Evolutionary conservation across 2,797 vertebrate genomes (phyloP), one percentile per base, ranked within the genome.

Genomic region (Acanthurus leucopareius): DNA sequence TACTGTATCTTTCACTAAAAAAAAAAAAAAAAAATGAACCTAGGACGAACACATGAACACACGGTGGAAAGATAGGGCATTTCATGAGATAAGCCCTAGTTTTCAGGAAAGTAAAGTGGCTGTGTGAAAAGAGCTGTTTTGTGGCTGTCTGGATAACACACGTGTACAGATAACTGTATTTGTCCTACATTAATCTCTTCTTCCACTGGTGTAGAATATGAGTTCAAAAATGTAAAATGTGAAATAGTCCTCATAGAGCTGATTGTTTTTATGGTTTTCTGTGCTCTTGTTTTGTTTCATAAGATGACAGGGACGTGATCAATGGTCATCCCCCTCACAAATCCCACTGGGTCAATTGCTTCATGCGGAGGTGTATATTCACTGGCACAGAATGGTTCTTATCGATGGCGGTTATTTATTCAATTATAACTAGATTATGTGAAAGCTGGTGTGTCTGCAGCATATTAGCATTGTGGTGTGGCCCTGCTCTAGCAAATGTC

Each of bases 401-500:
- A 80, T 65, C 16, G 64, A 84, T 72, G 72, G 45, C 42, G 58
- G 45, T 88, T 86, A 79, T 88, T 89, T 86, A 86, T 86, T 84
- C 87, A 88, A 79, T 91, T 85, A 83, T 79, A 74, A 70, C 35
- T 45, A 75, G 71, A 83, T 91, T 79, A 80, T 85, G 61, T 77
- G 65, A 66, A 64, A 68, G 75, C 58, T 25, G 35, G 6, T 76
- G 76, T 85, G 90, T 69, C 64, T 69, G 42, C 32, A n/a, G 28
- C 61, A 44, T 79, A 79, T 85, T 78, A 86, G 71, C 79, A 71
- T 78, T 71, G 42, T 64, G 64, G 68, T 44, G 61, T 84, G 51
- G 53, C 61, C 45, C 73, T 74, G 73, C 82, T 88, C 77, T 85
- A 82, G 76, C 86, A 91, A 90, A 93, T 93, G 89, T 91, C 88